phyloP scores from a whole-genome alignment of 2,888 invertebrate species.

The Drosophila ochracea region DNA sequence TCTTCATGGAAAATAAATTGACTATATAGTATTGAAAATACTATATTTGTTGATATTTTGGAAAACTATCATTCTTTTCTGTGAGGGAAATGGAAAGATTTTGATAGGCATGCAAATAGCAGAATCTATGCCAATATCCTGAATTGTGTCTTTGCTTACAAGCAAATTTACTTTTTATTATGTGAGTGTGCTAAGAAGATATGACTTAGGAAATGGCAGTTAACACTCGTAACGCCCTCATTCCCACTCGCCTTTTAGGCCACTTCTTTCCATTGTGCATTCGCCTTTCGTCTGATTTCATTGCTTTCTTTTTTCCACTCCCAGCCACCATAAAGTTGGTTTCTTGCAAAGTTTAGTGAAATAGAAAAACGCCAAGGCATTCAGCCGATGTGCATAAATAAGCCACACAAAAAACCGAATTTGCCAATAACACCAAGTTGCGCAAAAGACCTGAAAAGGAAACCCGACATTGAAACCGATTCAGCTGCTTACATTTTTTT shows the following conservation, averaged over 20 bases:
- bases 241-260: conserved; percentile 7
- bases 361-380: conserved; percentile 62
- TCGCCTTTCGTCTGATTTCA: conserved; percentile 48
- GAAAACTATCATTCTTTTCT: background rate
- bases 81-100: background rate
- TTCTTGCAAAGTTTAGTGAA: conserved; percentile 58
- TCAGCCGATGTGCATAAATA: conserved; percentile 66
- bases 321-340: conserved; percentile 58
- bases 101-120: conserved; percentile 17
- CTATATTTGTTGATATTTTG: background rate
- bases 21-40: background rate
- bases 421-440: conserved; percentile 61
- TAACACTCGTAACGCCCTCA: background rate
- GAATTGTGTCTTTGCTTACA: conserved; percentile 50
- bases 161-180: conserved; percentile 62
- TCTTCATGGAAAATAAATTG: too few species aligned
- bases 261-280: conserved; percentile 45
- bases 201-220: conserved; percentile 3
- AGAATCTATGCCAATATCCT: conserved; percentile 44
- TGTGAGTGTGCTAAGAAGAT: conserved; percentile 20
- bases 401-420: conserved; percentile 64
- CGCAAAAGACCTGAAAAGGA: conserved; percentile 39
- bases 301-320: conserved; percentile 21
- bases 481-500: conserved; percentile 56
- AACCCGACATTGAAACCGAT: conserved; percentile 55